Evolutionary conservation across 2,888 invertebrate species (phyloP), one percentile per base, ranked within the genome.

Genomic region (Eupithecia abbreviata): DNA sequence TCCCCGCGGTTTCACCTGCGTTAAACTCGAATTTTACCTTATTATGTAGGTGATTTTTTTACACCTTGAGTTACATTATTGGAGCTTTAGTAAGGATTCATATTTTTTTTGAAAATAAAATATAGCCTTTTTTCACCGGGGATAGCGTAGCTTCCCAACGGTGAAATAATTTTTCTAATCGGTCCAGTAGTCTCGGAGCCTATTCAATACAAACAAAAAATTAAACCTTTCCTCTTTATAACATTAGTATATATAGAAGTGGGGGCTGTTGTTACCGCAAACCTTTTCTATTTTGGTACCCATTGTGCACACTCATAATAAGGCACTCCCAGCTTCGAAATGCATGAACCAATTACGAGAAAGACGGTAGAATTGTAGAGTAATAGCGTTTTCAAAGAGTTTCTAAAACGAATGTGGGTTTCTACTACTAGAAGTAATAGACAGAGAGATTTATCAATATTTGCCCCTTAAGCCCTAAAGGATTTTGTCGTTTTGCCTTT

Each of bases 271-370:
- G 51, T 4, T 5, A 51, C n/a, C n/a, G n/a, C n/a, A n/a, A n/a
- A 55, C n/a, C 55, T n/a, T 55, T 51, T 51, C 51, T 18, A 58
- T 58, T 58, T 10, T 55, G 6, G 55, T 55, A 30, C 30, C 30
- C 30, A 55, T 58, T 58, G 18, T 58, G 58, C 58, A 58, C 58
- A 18, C 58, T 58, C 58, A 58, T 58, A 10, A 18, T 58, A 58
- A 30, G 18, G 9, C 58, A 58, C 58, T 58, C 55, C 7, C 55
- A 73, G 70, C 82, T 79, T 79, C 77, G 78, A 74, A 80, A 79
- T 79, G 75, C 79, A 79, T 74, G 76, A 81, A 77, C 78, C 79
- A 80, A 79, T 82, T 80, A 78, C 78, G 55, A 74, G 49, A 75
- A 82, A 77, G 65, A 30, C 41, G 30, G 18, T 65, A 13, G 10